phyloP scores from a whole-genome alignment of 2,797 vertebrate species.

The Cryptoblepharus egeriae region DNA sequence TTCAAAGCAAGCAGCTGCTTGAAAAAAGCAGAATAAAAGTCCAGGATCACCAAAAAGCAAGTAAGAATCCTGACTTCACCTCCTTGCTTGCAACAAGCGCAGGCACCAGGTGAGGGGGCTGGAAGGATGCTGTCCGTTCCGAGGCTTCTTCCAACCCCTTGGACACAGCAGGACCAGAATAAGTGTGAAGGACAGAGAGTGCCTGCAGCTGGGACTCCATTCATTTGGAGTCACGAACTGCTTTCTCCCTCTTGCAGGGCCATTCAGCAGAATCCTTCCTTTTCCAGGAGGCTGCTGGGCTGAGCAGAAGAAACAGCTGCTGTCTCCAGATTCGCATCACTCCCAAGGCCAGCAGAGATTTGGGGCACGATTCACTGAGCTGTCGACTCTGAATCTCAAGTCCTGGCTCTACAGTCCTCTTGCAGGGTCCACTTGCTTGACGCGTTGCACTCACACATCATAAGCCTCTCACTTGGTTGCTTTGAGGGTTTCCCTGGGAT shows the following conservation, averaged over 20 bases:
- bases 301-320: not conserved
- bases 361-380: not conserved
- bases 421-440: not conserved
- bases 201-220: slow-evolving; percentile 14
- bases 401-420: slow-evolving; percentile 3
- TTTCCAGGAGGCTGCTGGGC: slow-evolving; percentile 2
- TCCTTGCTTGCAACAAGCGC: too few species aligned
- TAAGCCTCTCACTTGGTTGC: slow-evolving; percentile 39
- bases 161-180: too few species aligned
- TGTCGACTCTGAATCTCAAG: slow-evolving; percentile 6
- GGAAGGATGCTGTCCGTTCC: not conserved
- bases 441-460: not conserved
- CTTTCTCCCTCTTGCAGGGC: not conserved
- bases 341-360: not conserved
- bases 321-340: not conserved
- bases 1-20: too few species aligned
- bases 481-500: slow-evolving; percentile 39
- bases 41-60: too few species aligned
- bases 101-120: too few species aligned
- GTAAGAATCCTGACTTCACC: too few species aligned
- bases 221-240: slow-evolving; percentile 40
- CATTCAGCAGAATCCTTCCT: not conserved
- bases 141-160: not conserved
- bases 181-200: not conserved
- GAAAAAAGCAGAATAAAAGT: too few species aligned